A percentile compares a stretch with the other conserved stretches of the same genome.
Evolutionary conservation across 92 coral and sea anemone species (phyloP).

Genomic region (Chrysogorgia sp.): DNA sequence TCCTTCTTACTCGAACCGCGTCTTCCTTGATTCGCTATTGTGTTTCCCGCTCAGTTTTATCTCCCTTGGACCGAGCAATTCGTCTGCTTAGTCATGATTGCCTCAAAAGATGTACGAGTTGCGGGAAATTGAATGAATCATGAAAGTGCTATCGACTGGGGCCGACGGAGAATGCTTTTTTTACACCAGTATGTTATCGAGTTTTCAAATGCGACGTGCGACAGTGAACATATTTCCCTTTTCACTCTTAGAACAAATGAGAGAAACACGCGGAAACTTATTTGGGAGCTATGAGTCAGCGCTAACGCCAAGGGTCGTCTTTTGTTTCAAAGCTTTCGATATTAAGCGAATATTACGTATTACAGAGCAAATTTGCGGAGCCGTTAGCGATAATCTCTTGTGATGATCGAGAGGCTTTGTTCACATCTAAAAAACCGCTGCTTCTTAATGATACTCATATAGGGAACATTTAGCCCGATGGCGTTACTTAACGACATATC

Average conservation of each 20-base stretch:
- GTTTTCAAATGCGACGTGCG: background rate
- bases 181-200: background rate
- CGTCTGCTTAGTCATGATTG: no score
- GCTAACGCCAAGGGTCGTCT: conserved; percentile 13
- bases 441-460: conserved; percentile 42
- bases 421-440: conserved; percentile 48
- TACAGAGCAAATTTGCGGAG: conserved; percentile 30
- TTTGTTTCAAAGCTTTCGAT: conserved; percentile 42
- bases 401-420: conserved; percentile 51
- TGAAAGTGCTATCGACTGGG: no score
- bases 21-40: no score
- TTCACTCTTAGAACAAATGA: background rate
- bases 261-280: background rate
- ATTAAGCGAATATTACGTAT: conserved; percentile 38
- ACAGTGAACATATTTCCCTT: background rate
- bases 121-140: no score
- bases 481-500: conserved; percentile 11
- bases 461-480: conserved; percentile 42
- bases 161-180: background rate
- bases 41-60: no score
- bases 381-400: conserved; percentile 47
- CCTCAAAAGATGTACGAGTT: no score
- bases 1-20: conserved; percentile 25
- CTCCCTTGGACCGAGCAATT: no score
- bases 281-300: conserved; percentile 33